These are phyloP conservation scores for Cheilosia vernalis DNA, from an alignment of 2,888 invertebrate species.

Conservation along the genomic window DNA sequence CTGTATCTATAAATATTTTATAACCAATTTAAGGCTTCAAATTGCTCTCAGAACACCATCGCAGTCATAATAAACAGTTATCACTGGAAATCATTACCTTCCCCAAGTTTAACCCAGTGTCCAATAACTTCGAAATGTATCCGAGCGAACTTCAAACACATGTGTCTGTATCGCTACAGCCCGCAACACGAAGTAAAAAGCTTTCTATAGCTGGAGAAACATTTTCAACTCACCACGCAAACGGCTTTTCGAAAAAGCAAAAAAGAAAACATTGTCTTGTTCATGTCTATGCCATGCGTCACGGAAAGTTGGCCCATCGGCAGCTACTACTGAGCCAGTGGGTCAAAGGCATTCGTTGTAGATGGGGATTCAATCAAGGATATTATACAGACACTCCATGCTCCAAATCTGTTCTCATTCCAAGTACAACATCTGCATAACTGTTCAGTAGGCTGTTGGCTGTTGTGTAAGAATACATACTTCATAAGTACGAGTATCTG, in stretches of 20 bases:
- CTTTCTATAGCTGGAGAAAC: conserved; percentile 35
- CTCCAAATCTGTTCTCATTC: not conserved
- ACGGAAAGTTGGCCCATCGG: conserved; percentile 35
- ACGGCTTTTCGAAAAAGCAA: too few relatives aligned
- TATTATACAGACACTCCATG: not conserved
- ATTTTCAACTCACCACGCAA: not conserved
- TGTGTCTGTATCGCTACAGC: not conserved
- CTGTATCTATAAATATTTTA: conserved; percentile 37
- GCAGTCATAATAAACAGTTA: conserved; percentile 28
- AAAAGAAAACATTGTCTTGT: not conserved
- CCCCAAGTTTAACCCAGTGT: not conserved
- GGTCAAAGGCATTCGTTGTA: conserved; percentile 57
- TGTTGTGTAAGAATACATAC: not conserved
- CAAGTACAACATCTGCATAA: not conserved
- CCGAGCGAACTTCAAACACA: not conserved
- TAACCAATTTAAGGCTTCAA: conserved; percentile 20
- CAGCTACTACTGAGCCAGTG: conserved; percentile 57
- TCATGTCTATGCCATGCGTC: not conserved
- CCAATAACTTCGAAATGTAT: not conserved
- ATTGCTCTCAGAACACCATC: conserved; percentile 33
- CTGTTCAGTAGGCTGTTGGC: too few relatives aligned
- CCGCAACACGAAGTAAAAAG: conserved; percentile 21
- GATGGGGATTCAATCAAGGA: conserved; percentile 11
- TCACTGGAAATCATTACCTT: conserved; percentile 7
- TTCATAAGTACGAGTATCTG: conserved; percentile 1